Evolutionary conservation across 1,140 invertebrate species (phyloP), one percentile per base, ranked within the genome.

Genomic region (Lepidotrigona ventralis): DNA sequence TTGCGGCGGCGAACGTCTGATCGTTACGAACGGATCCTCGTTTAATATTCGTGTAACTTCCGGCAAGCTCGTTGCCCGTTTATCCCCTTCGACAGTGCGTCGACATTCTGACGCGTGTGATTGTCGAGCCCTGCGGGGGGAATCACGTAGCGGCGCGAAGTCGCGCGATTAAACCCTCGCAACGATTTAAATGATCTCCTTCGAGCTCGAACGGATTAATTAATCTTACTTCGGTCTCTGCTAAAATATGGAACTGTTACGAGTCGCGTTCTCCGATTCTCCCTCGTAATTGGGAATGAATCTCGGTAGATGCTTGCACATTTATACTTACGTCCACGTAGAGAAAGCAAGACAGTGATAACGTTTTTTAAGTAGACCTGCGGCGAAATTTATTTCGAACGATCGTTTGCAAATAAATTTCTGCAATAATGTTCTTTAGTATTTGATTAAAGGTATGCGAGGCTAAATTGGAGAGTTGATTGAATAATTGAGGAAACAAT

Each of bases 41-140:
- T n/a, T n/a, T 76, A 73, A 83, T 76, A 77, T 86, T 64, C 80
- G 33, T 72, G 68, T 76, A 86, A 73, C 76, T 76, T 71, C 29
- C 72, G 66, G 56, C 54, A n/a, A 21, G 54, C 71, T 76, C n/a
- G 33, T 33, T 17, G 53, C 9, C 11, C 21, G 58, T 9, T 64
- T n/a, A 64, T 51, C 72, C 51, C 29, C 46, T 19, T 60, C 73
- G 33, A 39, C 33, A 39, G 33, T 39, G 51, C 58, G 74, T 33
- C 26, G 60, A 39, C 70, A 21, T 66, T 81, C 63, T 73, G 73
- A 69, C 64, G 70, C 64, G 63, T 29, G 21, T 33, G 58, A 71
- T 63, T 19, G 56, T 19, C 70, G 56, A 73, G 63, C 53, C 69
- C 26, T n/a, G n/a, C n/a, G 29, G 14, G 14, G 78, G 26, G 69